A percentile compares a stretch with the other conserved stretches of the same genome.
phyloP scores from a whole-genome alignment of 2,797 vertebrate species.

The Anniella stebbinsi region DNA sequence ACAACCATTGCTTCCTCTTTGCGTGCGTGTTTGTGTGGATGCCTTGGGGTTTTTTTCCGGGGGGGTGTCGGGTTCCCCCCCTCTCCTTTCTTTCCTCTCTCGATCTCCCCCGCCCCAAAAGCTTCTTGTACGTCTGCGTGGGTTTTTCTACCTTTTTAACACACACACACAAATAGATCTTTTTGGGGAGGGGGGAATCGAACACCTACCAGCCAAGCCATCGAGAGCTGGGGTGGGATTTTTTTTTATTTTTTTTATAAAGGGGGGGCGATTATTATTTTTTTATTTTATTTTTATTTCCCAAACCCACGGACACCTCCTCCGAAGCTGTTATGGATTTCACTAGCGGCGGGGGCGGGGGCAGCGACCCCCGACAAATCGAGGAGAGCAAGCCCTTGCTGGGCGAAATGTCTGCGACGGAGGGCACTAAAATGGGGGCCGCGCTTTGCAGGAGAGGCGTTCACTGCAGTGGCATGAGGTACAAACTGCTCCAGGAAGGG shows the following conservation, averaged over 20 bases:
- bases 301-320: not conserved
- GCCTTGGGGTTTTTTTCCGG: not conserved
- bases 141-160: too few relatives aligned
- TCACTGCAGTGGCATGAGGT: constrained; percentile 94
- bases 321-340: constrained; percentile 86
- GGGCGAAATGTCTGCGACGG: constrained; percentile 87
- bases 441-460: constrained; percentile 89
- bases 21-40: not conserved
- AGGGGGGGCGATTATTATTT: too few relatives aligned
- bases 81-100: not conserved
- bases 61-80: not conserved
- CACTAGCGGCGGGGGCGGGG: constrained; percentile 83
- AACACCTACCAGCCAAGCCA: too few relatives aligned
- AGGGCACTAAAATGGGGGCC: constrained; percentile 85
- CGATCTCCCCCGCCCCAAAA: not conserved
- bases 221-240: too few relatives aligned
- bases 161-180: too few relatives aligned
- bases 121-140: too few relatives aligned
- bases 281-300: too few relatives aligned
- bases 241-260: too few relatives aligned
- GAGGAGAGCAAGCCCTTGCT: constrained; percentile 95
- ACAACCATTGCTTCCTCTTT: not conserved
- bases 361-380: constrained; percentile 87
- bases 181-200: too few relatives aligned
- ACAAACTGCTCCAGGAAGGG: constrained; percentile 97